phyloP scores from a whole-genome alignment of 2,888 invertebrate species.

The Iselma pallidipennis region DNA sequence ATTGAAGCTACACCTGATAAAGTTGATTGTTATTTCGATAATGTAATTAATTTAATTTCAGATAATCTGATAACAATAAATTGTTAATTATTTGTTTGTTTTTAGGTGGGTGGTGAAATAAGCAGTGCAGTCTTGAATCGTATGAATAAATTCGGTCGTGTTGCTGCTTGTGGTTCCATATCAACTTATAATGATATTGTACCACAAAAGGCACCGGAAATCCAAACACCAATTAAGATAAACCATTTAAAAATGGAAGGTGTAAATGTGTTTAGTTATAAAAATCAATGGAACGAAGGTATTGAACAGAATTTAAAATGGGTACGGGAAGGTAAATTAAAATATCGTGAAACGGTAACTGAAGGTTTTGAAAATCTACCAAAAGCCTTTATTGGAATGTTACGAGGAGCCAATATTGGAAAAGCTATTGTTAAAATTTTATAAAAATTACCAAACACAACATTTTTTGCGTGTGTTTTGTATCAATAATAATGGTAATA shows the following conservation, averaged over 20 bases:
- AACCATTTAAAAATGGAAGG: conserved; percentile 68
- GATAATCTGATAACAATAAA: not conserved
- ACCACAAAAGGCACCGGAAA: conserved; percentile 50
- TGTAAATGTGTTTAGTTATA: conserved; percentile 61
- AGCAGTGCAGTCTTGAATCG: conserved; percentile 64
- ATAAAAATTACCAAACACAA: too few species aligned
- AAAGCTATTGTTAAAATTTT: conserved; percentile 67
- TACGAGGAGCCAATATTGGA: conserved; percentile 67
- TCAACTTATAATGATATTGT: conserved; percentile 63
- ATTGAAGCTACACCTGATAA: conserved; percentile 68
- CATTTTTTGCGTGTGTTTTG: too few species aligned
- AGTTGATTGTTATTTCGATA: conserved; percentile 76
- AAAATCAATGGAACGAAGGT: conserved; percentile 64
- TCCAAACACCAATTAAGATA: conserved; percentile 62
- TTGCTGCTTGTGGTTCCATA: conserved; percentile 73
- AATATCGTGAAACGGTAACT: conserved; percentile 68
- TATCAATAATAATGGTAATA: not conserved
- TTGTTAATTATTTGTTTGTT: too few species aligned
- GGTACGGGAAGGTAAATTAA: conserved; percentile 68
- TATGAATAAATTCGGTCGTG: conserved; percentile 67
- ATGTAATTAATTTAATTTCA: conserved; percentile 59
- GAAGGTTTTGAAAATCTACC: conserved; percentile 70
- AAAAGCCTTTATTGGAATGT: conserved; percentile 67
- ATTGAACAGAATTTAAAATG: conserved; percentile 64
- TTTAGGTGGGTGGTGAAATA: conserved; percentile 71